Conservation (phyloP, 2,113 vertebrate species). For the Xenotilapia flavipinnis region DNA sequence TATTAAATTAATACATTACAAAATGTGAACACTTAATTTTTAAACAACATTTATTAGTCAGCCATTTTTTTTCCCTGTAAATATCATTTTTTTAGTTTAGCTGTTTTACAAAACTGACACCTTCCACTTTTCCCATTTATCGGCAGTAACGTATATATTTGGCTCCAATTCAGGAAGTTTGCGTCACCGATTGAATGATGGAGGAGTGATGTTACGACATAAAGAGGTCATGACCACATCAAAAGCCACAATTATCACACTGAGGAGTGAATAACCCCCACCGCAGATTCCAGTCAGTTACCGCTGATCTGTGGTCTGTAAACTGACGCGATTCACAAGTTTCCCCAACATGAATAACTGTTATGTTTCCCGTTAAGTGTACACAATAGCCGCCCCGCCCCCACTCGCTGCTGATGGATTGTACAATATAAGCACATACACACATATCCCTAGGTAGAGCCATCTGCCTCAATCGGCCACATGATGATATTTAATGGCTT, state of each 20-base stretch:
- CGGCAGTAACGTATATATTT: not conserved
- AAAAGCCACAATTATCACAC: not conserved
- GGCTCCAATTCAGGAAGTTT: not conserved
- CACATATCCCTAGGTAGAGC: slow-evolving; percentile 32
- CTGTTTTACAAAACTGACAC: not conserved
- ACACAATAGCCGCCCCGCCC: slow-evolving; percentile 30
- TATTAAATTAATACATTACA: not conserved
- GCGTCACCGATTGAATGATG: not conserved
- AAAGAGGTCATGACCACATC: not conserved
- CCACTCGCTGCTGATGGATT: slow-evolving; percentile 45
- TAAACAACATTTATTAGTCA: not conserved
- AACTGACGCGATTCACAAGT: slow-evolving; percentile 19
- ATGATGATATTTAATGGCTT: slow-evolving; percentile 53
- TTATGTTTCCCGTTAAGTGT: slow-evolving; percentile 43
- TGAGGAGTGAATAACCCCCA: slow-evolving; percentile 4
- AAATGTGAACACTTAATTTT: not conserved
- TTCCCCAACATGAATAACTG: slow-evolving; percentile 36
- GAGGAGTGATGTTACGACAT: not conserved
- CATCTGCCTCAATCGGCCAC: slow-evolving; percentile 41
- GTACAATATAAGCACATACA: slow-evolving; percentile 54
- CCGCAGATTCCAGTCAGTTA: slow-evolving; percentile 41
- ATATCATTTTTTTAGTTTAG: not conserved
- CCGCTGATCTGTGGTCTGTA: slow-evolving; percentile 37
- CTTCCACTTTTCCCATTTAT: not conserved
- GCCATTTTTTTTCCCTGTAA: too few species aligned